Conservation (phyloP, 1,140 invertebrate species). For the Cheumatopsyche charites region DNA sequence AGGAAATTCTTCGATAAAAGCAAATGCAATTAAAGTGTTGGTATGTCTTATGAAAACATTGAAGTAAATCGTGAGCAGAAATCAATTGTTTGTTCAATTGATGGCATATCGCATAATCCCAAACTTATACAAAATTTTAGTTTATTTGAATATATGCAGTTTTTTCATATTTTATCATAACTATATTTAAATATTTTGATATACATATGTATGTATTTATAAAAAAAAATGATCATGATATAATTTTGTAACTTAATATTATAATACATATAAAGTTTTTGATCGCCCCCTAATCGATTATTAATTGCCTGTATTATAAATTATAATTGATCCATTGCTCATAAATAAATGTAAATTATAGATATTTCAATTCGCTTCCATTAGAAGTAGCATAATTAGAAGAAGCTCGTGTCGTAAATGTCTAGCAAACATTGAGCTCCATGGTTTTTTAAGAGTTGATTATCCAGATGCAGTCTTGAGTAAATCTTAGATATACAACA, state of each 20-base stretch:
- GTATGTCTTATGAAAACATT: conserved; percentile 4
- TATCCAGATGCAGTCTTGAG: conserved; percentile 26
- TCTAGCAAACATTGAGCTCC: conserved; percentile 3
- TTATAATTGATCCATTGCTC: too few species aligned
- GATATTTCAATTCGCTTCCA: too few species aligned
- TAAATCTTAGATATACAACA: conserved; percentile 35
- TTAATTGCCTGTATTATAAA: too few species aligned
- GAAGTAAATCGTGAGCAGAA: neutral
- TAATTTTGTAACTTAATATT: too few species aligned
- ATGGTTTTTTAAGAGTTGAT: conserved; percentile 19
- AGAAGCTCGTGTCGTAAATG: conserved; percentile 24
- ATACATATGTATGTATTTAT: too few species aligned
- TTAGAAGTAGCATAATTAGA: neutral
- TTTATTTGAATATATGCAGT: neutral
- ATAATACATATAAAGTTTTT: too few species aligned
- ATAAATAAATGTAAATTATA: too few species aligned
- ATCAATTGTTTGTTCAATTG: conserved; percentile 3
- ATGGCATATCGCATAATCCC: neutral
- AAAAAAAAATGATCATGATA: too few species aligned
- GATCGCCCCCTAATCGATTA: too few species aligned
- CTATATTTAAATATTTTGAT: too few species aligned
- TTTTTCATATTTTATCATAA: too few species aligned
- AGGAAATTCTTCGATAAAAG: neutral
- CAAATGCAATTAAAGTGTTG: conserved; percentile 5
- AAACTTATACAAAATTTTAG: neutral